These are phyloP conservation scores for Poeciliopsis retropinna DNA, from an alignment of 2,113 vertebrate species.

Conservation along the genomic window DNA sequence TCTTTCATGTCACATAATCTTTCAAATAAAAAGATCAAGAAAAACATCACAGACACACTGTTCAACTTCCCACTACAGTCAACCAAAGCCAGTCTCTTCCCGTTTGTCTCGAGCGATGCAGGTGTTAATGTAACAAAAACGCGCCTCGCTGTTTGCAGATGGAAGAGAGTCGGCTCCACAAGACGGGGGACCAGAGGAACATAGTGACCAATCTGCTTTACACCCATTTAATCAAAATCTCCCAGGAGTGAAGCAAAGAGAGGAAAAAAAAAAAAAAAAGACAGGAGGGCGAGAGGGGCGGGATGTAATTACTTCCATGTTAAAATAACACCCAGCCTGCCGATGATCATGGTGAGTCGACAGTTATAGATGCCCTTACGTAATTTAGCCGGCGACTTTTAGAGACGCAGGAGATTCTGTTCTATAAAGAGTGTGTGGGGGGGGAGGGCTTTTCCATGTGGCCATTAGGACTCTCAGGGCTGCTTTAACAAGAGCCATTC, in stretches of 20 bases:
- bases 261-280: not conserved
- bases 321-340: slow-evolving; percentile 67
- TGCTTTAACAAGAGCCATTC: slow-evolving; percentile 53
- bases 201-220: slow-evolving; percentile 55
- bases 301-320: slow-evolving; percentile 70
- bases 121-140: slow-evolving; percentile 54
- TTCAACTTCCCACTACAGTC: slow-evolving; percentile 24
- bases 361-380: slow-evolving; percentile 58
- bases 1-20: not conserved
- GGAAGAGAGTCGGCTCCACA: slow-evolving; percentile 32
- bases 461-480: slow-evolving; percentile 42
- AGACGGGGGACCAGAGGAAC: slow-evolving; percentile 44
- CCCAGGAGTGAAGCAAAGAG: slow-evolving; percentile 31
- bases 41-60: slow-evolving; percentile 10
- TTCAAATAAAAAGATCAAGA: not conserved
- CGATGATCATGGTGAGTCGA: slow-evolving; percentile 44
- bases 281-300: not conserved
- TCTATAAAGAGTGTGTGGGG: slow-evolving; percentile 43
- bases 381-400: slow-evolving; percentile 52
- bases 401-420: slow-evolving; percentile 20
- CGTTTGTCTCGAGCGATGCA: slow-evolving; percentile 29
- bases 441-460: slow-evolving; percentile 20
- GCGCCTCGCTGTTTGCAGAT: slow-evolving; percentile 34
- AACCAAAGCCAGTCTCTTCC: slow-evolving; percentile 30
- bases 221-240: slow-evolving; percentile 63